phyloP scores from a whole-genome alignment of 2,888 invertebrate species.

The Lymantria dispar region DNA sequence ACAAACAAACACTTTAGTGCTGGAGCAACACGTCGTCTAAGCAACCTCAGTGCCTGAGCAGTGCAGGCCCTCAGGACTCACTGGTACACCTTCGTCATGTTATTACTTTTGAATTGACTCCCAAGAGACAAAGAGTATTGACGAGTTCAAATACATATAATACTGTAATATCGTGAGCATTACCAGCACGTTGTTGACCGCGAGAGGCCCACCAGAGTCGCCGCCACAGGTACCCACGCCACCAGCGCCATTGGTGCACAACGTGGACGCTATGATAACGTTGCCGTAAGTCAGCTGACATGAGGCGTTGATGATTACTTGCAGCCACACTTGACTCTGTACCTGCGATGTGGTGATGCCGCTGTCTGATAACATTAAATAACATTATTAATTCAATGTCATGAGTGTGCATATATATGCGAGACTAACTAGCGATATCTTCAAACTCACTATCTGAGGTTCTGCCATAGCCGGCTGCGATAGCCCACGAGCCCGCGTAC shows the following conservation, averaged over 20 bases:
- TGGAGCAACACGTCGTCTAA: no score
- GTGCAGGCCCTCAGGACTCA: not conserved
- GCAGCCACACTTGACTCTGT: not conserved
- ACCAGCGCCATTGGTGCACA: constrained; percentile 52
- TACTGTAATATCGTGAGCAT: not conserved
- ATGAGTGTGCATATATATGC: no score
- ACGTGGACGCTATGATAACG: constrained; percentile 35
- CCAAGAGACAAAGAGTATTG: no score
- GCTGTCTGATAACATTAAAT: not conserved
- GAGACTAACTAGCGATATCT: no score
- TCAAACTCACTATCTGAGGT: constrained; percentile 20
- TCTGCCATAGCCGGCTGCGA: constrained; percentile 53
- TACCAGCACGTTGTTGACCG: not conserved
- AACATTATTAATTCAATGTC: no score
- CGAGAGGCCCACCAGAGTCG: not conserved
- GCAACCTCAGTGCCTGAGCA: not conserved
- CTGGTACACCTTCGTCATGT: not conserved
- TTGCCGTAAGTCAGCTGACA: not conserved
- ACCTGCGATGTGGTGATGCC: not conserved
- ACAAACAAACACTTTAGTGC: not conserved
- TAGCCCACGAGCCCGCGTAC: constrained; percentile 35
- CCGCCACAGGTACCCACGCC: constrained; percentile 16
- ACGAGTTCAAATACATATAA: not conserved
- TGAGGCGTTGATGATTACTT: not conserved
- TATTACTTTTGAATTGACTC: not conserved